Base-by-base conservation (phyloP, 2,888 invertebrate species). In the Disparrhopalites patrizii region DNA sequence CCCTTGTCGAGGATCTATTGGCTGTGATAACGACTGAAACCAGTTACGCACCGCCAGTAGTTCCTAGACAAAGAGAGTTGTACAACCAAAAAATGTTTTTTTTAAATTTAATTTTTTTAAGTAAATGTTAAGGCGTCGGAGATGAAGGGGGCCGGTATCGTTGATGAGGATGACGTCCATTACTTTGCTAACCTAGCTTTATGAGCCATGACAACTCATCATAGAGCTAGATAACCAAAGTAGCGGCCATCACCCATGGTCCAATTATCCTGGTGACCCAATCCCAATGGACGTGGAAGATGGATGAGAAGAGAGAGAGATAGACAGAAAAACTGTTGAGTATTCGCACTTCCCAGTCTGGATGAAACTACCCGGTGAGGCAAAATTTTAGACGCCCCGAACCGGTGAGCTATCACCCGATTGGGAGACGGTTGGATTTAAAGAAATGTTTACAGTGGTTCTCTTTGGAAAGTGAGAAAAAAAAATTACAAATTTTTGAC, bases 301-400 rank as follows among this genome's bases (percentile, higher is more conserved):
- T 28, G 28, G 20, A 28, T 28, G 3, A 3, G 30, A 13, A 28
- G 10, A 15, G 30, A 15, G 3, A 18, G 2, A 23, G 31, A 13
- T n/a, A 30, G 36, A 25, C 52, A 27, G 40, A 31, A 27, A 27
- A 30, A 38, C 2, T 30, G 60, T 40, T 20, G 33, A 58, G 55
- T 51, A 28, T 38, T 28, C 36, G 52, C 23, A 43, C 50, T 68
- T 50, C 52, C 55, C 60, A 64, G 62, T 73, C 70, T 69, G 75
- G 73, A 71, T 73, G 72, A 72, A 75, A 72, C 71, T 71, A 75
- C 75, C 75, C 75, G 75, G 75, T 75, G 75, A 75, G 70, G 72
- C 36, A 13, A 40, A 28, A 40, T 55, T 7, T 56, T 40, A 54
- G 25, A 63, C 63, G 65, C 66, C 68, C 63, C 69, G 27, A 38